phyloP scores from a whole-genome alignment of 2,888 invertebrate species.

The Notocelia uddmanniana region DNA sequence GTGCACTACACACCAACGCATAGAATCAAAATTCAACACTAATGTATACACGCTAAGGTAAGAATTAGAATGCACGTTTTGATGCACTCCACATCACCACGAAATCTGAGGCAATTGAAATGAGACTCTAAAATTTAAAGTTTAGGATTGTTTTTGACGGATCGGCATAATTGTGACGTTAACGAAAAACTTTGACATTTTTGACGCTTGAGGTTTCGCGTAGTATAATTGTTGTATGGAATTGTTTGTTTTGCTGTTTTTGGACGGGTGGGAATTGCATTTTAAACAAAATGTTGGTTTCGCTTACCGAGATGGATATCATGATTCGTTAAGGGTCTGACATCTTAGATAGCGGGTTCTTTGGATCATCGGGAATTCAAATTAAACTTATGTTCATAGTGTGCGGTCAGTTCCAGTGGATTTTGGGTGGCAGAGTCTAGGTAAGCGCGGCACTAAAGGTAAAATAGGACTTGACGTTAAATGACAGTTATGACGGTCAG shows the following conservation, averaged over 20 bases:
- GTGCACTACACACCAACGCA: constrained; percentile 56
- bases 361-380: constrained; percentile 8
- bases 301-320: constrained; percentile 23
- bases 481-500: background rate
- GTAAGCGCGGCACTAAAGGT: background rate
- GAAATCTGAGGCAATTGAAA: constrained; percentile 34
- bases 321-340: constrained; percentile 35
- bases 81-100: constrained; percentile 59
- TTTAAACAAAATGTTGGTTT: constrained; percentile 36
- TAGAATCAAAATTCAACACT: constrained; percentile 48
- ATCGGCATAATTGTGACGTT: constrained; percentile 23
- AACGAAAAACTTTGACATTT: constrained; percentile 67
- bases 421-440: constrained; percentile 18
- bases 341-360: constrained; percentile 24
- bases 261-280: constrained; percentile 50
- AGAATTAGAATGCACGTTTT: constrained; percentile 63
- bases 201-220: constrained; percentile 82
- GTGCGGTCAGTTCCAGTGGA: background rate
- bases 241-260: constrained; percentile 75
- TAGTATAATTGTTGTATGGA: constrained; percentile 81
- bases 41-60: background rate
- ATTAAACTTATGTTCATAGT: constrained; percentile 6
- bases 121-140: constrained; percentile 45
- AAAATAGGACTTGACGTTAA: background rate
- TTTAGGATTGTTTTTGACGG: constrained; percentile 26